These are phyloP conservation scores for Sinelater perroti DNA, from an alignment of 2,888 invertebrate genomes.

Conservation along the genomic window DNA sequence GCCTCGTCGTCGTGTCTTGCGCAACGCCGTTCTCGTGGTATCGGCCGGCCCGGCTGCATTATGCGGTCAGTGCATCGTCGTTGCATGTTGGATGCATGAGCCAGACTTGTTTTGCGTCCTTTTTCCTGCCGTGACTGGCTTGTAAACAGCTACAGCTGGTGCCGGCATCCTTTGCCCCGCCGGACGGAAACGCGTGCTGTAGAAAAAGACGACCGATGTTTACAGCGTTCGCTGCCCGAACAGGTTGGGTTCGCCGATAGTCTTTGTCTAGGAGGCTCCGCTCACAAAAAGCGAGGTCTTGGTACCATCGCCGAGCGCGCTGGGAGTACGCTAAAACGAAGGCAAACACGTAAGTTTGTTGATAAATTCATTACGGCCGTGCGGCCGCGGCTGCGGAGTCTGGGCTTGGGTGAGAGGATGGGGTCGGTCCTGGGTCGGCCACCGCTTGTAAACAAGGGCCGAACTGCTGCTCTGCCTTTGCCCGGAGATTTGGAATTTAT, in stretches of 20 bases:
- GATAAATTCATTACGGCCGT: too few relatives aligned
- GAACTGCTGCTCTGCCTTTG: too few relatives aligned
- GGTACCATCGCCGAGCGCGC: conserved; percentile 9
- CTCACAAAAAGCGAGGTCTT: neutral
- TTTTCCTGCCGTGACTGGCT: conserved; percentile 41
- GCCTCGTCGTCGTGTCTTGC: conserved; percentile 1
- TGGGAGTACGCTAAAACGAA: neutral
- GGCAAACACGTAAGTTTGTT: neutral
- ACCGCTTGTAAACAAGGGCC: too few relatives aligned
- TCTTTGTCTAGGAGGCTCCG: conserved; percentile 39
- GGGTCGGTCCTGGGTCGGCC: too few relatives aligned
- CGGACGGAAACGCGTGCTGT: conserved; percentile 19
- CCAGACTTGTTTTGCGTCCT: conserved; percentile 44
- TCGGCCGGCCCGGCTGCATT: conserved; percentile 58
- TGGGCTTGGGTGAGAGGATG: too few relatives aligned
- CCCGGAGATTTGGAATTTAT: too few relatives aligned
- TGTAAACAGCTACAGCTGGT: conserved; percentile 37
- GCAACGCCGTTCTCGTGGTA: conserved; percentile 48
- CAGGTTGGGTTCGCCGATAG: conserved; percentile 39
- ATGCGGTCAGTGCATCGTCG: conserved; percentile 58
- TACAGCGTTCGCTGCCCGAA: conserved; percentile 30
- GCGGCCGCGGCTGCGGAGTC: too few relatives aligned
- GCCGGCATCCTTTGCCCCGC: conserved; percentile 31
- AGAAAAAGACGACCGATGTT: conserved; percentile 34
- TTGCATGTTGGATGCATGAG: conserved; percentile 41